phyloP scores from a whole-genome alignment of 30 jellyfish, hydroid and myxozoan species.

The Nemopilema nomurai region DNA sequence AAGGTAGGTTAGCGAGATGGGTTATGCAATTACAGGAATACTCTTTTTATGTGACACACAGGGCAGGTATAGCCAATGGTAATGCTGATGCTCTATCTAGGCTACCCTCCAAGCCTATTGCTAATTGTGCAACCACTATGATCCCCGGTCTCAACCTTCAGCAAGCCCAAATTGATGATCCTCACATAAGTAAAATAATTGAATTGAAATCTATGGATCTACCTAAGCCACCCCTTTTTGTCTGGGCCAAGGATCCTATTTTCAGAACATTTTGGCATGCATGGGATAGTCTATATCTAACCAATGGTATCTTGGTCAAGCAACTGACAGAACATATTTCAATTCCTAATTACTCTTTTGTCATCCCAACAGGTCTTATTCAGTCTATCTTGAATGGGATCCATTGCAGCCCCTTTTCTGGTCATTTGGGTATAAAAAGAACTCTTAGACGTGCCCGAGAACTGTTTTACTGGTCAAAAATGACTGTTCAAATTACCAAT shows the following conservation, averaged over 20 bases:
- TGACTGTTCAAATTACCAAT: background rate
- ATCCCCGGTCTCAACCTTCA: slow-evolving; percentile 7
- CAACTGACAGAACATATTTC: background rate
- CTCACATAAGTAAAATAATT: background rate
- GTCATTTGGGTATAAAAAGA: slow-evolving; percentile 25
- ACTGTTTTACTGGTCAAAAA: slow-evolving; percentile 8
- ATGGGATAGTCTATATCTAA: slow-evolving; percentile 28
- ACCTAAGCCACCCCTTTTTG: slow-evolving; percentile 35
- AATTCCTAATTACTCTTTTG: slow-evolving; percentile 17
- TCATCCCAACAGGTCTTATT: slow-evolving; percentile 20
- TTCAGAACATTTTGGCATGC: slow-evolving; percentile 44
- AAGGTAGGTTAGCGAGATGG: slow-evolving; percentile 73
- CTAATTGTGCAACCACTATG: slow-evolving; percentile 29
- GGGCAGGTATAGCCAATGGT: slow-evolving; percentile 46
- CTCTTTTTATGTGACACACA: slow-evolving; percentile 27
- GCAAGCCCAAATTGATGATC: slow-evolving; percentile 21
- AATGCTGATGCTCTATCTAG: slow-evolving; percentile 78
- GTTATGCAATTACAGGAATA: slow-evolving; percentile 59
- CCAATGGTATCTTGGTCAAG: slow-evolving; percentile 48
- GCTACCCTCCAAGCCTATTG: slow-evolving; percentile 20
- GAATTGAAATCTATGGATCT: slow-evolving; percentile 10
- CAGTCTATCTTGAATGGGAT: slow-evolving; percentile 13
- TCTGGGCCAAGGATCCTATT: slow-evolving; percentile 36
- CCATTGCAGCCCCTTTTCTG: slow-evolving; percentile 22
- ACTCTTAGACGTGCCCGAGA: background rate